phyloP scores from a whole-genome alignment of 2,113 vertebrate species.

The Erythrocebus patas region DNA sequence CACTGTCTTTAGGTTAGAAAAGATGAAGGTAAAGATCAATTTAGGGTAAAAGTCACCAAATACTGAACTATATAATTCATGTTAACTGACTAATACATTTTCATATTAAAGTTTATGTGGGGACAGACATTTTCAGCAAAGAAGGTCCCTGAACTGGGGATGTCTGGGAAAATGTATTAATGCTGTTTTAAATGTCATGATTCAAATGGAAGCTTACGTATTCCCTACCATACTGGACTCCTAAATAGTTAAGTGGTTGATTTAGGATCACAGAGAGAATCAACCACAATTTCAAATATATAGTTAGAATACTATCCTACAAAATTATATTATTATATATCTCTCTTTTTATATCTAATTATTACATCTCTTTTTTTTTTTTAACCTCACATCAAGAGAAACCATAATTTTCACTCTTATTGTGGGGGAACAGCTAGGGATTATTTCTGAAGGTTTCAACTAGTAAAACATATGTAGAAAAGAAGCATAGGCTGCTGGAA shows the following conservation, averaged over 20 bases:
- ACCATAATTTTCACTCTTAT: not conserved
- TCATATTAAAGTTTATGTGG: not conserved
- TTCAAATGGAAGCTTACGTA: not conserved
- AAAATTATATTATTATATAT: not conserved
- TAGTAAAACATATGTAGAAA: not conserved
- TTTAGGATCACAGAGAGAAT: not conserved
- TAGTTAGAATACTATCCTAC: not conserved
- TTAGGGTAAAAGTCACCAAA: not conserved
- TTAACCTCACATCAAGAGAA: not conserved
- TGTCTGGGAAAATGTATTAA: not conserved
- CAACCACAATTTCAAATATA: not conserved
- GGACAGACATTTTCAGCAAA: not conserved
- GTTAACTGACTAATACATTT: not conserved
- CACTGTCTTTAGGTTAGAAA: not conserved
- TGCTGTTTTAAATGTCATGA: not conserved
- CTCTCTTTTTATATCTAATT: not conserved
- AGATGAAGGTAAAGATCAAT: not conserved
- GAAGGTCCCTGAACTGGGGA: not conserved
- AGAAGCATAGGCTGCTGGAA: slow-evolving; percentile 21
- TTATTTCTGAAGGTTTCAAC: slow-evolving; percentile 9
- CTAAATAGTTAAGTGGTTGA: not conserved
- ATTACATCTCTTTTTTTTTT: not conserved
- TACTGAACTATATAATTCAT: not conserved
- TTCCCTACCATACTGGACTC: not conserved
- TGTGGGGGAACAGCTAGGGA: not conserved